These are phyloP conservation scores for Tympanuchus pallidicinctus DNA, from an alignment of 2,113 vertebrate genomes.

Conservation along the genomic window DNA sequence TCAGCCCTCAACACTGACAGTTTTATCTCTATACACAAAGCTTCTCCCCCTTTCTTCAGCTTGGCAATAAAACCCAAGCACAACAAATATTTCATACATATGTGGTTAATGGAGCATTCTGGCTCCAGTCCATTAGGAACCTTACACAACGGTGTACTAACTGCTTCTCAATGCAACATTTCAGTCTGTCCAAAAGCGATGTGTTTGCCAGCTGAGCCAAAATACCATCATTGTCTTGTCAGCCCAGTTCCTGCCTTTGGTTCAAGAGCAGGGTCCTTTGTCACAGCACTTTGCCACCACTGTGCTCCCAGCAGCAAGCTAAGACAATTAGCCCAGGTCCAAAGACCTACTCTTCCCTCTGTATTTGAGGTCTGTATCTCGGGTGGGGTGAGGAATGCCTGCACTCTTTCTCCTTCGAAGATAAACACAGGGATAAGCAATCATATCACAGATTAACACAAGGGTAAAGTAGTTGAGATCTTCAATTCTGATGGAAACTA, in stretches of 20 bases:
- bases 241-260: constrained; percentile 22
- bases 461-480: neutral
- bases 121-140: constrained; percentile 74
- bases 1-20: constrained; percentile 33
- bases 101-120: constrained; percentile 76
- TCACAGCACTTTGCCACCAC: neutral
- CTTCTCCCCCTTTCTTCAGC: constrained; percentile 24
- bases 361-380: neutral
- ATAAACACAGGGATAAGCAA: neutral
- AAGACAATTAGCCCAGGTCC: neutral
- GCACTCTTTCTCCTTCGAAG: neutral
- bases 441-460: neutral
- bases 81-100: constrained; percentile 77
- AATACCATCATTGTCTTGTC: constrained; percentile 41
- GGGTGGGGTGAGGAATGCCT: neutral
- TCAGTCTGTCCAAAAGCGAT: constrained; percentile 63
- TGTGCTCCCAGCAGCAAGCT: neutral
- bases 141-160: constrained; percentile 78
- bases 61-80: constrained; percentile 75
- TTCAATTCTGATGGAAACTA: neutral
- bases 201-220: constrained; percentile 64
- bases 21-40: constrained; percentile 37
- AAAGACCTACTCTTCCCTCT: neutral
- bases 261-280: constrained; percentile 2
- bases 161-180: constrained; percentile 68